These are phyloP conservation scores for Sebastes hubbsi DNA, from an alignment of 2,797 vertebrate species.

Conservation along the genomic window DNA sequence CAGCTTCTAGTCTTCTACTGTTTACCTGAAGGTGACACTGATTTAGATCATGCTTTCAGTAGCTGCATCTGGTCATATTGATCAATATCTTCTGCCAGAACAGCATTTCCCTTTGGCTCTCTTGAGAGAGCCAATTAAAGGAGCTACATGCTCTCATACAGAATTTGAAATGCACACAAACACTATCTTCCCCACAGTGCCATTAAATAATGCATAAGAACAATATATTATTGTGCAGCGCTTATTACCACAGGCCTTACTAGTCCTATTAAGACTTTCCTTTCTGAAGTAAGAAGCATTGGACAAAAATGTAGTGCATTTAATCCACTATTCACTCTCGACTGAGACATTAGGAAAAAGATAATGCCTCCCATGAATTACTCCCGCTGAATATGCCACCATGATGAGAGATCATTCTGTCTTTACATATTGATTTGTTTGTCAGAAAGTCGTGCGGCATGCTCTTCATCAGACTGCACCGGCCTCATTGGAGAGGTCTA, in stretches of 20 bases:
- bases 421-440: constrained; percentile 68
- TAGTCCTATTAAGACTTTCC: constrained; percentile 55
- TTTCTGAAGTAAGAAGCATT: constrained; percentile 36
- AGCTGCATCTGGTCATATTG: constrained; percentile 68
- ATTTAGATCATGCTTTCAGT: constrained; percentile 70
- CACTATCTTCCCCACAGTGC: constrained; percentile 61
- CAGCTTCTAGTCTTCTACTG: constrained; percentile 24
- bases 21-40: constrained; percentile 74
- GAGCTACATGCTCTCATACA: constrained; percentile 57
- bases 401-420: constrained; percentile 55
- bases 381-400: constrained; percentile 41
- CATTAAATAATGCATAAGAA: constrained; percentile 80
- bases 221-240: constrained; percentile 68
- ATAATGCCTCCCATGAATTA: constrained; percentile 56
- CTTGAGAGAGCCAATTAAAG: constrained; percentile 71
- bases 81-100: constrained; percentile 69
- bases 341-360: constrained; percentile 57
- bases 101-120: constrained; percentile 70
- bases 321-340: constrained; percentile 52
- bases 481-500: constrained; percentile 40
- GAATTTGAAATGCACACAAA: constrained; percentile 69
- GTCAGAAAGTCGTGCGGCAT: constrained; percentile 39
- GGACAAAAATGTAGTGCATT: constrained; percentile 47
- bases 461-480: constrained; percentile 47
- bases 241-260: constrained; percentile 48